phyloP scores from a whole-genome alignment of 2,113 vertebrate genomes.

The Centropristis striata region DNA sequence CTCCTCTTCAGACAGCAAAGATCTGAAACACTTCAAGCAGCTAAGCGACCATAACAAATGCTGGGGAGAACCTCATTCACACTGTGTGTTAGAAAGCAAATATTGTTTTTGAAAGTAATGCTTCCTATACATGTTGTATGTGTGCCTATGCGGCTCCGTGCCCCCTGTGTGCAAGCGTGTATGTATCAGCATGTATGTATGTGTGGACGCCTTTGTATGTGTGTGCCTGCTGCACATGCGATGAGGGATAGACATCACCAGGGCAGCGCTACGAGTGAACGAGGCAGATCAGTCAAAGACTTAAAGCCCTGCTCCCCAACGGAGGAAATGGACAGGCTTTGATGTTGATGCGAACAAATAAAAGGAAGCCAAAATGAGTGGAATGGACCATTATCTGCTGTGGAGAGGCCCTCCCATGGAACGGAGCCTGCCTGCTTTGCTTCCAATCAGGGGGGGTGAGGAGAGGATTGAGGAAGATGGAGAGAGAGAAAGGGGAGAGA shows the following conservation, averaged over 20 bases:
- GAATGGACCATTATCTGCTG: slow-evolving; percentile 78
- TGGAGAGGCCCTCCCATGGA: slow-evolving; percentile 71
- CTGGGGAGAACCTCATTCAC: background rate
- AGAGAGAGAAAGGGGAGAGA: slow-evolving; percentile 16
- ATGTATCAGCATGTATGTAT: background rate
- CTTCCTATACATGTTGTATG: background rate
- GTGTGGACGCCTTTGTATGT: slow-evolving; percentile 1
- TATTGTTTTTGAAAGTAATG: background rate
- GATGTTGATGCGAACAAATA: slow-evolving; percentile 85
- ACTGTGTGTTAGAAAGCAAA: background rate
- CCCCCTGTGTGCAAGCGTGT: background rate
- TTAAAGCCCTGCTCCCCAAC: slow-evolving; percentile 76
- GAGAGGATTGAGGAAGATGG: slow-evolving; percentile 52
- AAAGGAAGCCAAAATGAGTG: slow-evolving; percentile 79
- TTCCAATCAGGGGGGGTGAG: slow-evolving; percentile 45
- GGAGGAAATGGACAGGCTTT: slow-evolving; percentile 78
- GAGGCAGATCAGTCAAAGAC: slow-evolving; percentile 79
- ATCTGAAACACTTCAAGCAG: background rate
- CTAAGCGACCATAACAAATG: background rate
- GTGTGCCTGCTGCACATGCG: slow-evolving; percentile 50
- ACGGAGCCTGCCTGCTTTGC: slow-evolving; percentile 61
- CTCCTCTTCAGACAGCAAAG: background rate
- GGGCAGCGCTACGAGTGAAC: slow-evolving; percentile 68
- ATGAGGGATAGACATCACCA: slow-evolving; percentile 74
- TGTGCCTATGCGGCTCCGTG: background rate